phyloP scores from a whole-genome alignment of 2,797 vertebrate genomes.

The Choloepus didactylus region DNA sequence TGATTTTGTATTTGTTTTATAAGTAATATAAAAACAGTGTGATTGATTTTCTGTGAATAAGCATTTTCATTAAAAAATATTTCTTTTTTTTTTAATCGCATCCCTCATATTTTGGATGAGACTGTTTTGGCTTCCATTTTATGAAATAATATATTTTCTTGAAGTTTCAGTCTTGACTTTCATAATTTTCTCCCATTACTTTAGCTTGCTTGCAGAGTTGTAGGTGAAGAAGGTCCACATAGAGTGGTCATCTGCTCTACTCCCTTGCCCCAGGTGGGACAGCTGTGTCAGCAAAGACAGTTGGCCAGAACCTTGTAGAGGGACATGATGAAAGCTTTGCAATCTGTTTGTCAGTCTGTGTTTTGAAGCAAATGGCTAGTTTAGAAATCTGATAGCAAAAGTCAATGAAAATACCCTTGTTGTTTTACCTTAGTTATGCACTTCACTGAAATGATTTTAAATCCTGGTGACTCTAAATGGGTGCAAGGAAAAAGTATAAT shows the following conservation, averaged over 20 bases:
- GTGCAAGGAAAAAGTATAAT: not conserved
- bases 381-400: conserved; percentile 55
- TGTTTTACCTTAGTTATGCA: not conserved
- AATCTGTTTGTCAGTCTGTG: conserved; percentile 65
- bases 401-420: not conserved
- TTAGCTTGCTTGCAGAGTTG: conserved; percentile 35
- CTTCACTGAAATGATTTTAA: conserved; percentile 28
- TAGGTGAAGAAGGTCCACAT: not conserved
- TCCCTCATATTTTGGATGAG: conserved; percentile 24
- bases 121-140: not conserved
- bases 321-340: not conserved
- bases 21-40: not conserved
- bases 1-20: not conserved
- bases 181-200: conserved; percentile 35
- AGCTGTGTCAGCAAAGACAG: conserved; percentile 45
- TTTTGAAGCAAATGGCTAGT: conserved; percentile 67
- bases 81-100: conserved; percentile 24
- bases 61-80: not conserved
- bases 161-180: conserved; percentile 19
- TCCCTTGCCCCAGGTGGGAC: conserved; percentile 64
- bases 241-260: conserved; percentile 50
- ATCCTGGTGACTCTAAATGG: not conserved
- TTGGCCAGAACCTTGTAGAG: conserved; percentile 56
- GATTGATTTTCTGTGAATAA: conserved; percentile 38
- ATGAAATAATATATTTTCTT: conserved; percentile 1